These are phyloP conservation scores for Archips crataeganus DNA, from an alignment of 2,888 invertebrate genomes.

Conservation along the genomic window DNA sequence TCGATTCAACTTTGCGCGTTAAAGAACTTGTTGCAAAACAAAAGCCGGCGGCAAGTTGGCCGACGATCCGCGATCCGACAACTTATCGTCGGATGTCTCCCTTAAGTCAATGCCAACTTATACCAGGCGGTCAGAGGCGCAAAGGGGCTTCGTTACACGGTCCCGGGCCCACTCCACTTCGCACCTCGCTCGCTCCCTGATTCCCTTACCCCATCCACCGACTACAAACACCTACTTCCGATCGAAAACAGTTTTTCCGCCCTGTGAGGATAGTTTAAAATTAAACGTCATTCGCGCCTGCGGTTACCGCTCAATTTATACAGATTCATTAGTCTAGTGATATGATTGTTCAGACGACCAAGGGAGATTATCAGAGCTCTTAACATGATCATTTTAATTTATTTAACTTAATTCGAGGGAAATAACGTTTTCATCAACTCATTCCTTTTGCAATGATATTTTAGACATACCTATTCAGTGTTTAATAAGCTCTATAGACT, in stretches of 20 bases:
- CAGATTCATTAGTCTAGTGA: slow-evolving; percentile 78
- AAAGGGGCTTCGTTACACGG: slow-evolving; percentile 64
- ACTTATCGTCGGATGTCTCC: slow-evolving; percentile 66
- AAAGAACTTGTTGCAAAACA: slow-evolving; percentile 37
- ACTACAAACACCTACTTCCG: slow-evolving; percentile 61
- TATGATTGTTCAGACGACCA: slow-evolving; percentile 65
- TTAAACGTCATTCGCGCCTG: slow-evolving; percentile 81
- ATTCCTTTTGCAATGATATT: neutral
- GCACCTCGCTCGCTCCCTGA: slow-evolving; percentile 47
- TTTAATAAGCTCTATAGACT: no score
- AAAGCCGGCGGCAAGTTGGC: slow-evolving; percentile 35
- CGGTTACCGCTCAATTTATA: slow-evolving; percentile 82
- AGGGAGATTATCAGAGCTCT: slow-evolving; percentile 74
- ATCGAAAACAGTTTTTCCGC: slow-evolving; percentile 80
- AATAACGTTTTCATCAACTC: neutral
- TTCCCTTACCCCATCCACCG: slow-evolving; percentile 44
- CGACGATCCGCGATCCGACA: slow-evolving; percentile 50
- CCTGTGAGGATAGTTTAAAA: slow-evolving; percentile 79
- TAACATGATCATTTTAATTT: slow-evolving; percentile 77
- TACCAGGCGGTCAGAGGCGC: slow-evolving; percentile 70
- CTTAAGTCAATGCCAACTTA: slow-evolving; percentile 84
- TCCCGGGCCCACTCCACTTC: slow-evolving; percentile 47
- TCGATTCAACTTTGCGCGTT: slow-evolving; percentile 3
- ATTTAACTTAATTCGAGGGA: slow-evolving; percentile 13
- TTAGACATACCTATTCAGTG: no score